phyloP scores from a whole-genome alignment of 2,113 vertebrate genomes.

The Stigmatopora argus region DNA sequence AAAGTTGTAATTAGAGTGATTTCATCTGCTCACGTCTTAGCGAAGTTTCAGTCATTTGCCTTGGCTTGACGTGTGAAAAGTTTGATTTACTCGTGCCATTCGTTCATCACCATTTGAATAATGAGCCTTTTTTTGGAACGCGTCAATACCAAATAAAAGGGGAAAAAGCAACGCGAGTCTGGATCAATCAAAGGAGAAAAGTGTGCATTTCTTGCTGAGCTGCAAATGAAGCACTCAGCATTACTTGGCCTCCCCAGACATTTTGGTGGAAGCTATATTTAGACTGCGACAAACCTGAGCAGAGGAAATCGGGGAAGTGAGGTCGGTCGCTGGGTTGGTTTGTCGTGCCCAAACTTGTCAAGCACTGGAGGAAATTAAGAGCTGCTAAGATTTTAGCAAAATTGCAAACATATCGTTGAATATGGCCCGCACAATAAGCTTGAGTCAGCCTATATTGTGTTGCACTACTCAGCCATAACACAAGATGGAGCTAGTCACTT shows the following conservation, averaged over 20 bases:
- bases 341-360: neutral
- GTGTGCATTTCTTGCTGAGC: slow-evolving; percentile 46
- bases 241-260: slow-evolving; percentile 41
- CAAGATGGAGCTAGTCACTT: too few relatives aligned
- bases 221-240: slow-evolving; percentile 53
- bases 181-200: slow-evolving; percentile 44
- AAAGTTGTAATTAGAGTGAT: too few relatives aligned
- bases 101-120: too few relatives aligned
- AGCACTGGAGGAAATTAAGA: neutral
- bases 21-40: too few relatives aligned
- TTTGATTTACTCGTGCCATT: neutral
- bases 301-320: slow-evolving; percentile 20
- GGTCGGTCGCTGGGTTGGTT: slow-evolving; percentile 1
- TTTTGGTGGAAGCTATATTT: slow-evolving; percentile 47
- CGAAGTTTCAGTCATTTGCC: too few relatives aligned
- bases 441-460: too few relatives aligned
- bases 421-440: neutral
- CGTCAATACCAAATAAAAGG: neutral
- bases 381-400: neutral
- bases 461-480: too few relatives aligned
- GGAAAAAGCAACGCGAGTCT: slow-evolving; percentile 2
- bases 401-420: too few relatives aligned
- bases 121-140: neutral
- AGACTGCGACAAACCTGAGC: slow-evolving; percentile 39
- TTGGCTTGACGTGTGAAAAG: too few relatives aligned